These are phyloP conservation scores for Gallinago jamesoni DNA, from an alignment of 2,113 vertebrate genomes.

Conservation along the genomic window DNA sequence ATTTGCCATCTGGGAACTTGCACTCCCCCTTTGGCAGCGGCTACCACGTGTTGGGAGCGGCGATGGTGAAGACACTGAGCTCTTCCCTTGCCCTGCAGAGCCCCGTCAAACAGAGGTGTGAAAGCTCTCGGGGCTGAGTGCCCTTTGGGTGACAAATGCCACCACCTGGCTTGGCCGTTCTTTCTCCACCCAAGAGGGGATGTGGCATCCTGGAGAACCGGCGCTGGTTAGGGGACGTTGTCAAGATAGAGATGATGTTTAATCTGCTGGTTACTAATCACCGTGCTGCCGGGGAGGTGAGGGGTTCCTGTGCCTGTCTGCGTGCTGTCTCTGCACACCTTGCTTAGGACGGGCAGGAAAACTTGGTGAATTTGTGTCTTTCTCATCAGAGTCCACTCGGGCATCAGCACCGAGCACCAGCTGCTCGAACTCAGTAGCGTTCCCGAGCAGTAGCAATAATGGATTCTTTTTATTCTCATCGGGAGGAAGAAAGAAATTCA, in stretches of 20 bases:
- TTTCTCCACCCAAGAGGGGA: fast-evolving
- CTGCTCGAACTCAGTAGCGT: background rate
- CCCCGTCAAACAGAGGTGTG: background rate
- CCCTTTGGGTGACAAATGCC: background rate
- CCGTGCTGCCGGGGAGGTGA: background rate
- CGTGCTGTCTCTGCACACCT: background rate
- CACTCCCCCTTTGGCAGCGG: fast-evolving
- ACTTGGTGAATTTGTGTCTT: fast-evolving
- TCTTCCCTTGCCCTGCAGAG: background rate
- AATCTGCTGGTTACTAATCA: background rate
- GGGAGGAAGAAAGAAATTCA: background rate
- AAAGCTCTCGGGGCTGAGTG: background rate
- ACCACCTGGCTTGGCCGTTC: background rate
- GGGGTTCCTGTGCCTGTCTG: background rate
- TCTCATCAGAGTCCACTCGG: background rate
- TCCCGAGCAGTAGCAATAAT: background rate
- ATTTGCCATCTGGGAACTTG: background rate
- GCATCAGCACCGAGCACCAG: fast-evolving
- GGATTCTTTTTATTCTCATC: background rate
- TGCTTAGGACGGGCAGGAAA: background rate
- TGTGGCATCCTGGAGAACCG: background rate
- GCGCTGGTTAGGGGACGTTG: background rate
- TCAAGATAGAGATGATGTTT: background rate
- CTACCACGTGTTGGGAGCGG: background rate
- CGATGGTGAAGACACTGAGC: background rate